A percentile compares a stretch with the other conserved stretches of the same genome.
Conservation (phyloP, 1,140 invertebrate genomes). For the Megalonaias nervosa region DNA sequence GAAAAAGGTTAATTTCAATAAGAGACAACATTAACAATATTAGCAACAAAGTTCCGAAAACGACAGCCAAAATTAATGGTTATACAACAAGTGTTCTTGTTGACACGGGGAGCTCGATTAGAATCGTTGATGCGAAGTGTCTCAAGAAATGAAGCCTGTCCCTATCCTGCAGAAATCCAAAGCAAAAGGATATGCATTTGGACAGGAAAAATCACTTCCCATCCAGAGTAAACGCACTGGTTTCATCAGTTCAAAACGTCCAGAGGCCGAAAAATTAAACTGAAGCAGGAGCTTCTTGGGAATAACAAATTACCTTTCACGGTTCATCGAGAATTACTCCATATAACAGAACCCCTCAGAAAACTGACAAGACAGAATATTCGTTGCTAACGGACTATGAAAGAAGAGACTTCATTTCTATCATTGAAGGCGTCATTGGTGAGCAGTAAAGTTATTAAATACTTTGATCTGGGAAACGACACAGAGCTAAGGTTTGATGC, state of each 20-base stretch:
- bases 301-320: constrained; percentile 38
- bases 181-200: neutral
- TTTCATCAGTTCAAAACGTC: constrained; percentile 44
- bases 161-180: neutral
- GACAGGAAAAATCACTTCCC: neutral
- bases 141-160: neutral
- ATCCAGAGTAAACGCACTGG: neutral
- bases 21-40: neutral
- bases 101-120: neutral
- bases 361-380: too few species aligned
- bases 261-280: constrained; percentile 17
- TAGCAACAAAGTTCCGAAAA: neutral
- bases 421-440: too few species aligned
- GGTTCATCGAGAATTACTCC: constrained; percentile 41
- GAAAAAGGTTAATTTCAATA: constrained; percentile 15
- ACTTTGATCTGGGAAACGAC: neutral
- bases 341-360: constrained; percentile 33
- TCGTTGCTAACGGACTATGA: too few species aligned
- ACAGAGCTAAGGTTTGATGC: constrained; percentile 59
- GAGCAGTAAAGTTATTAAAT: too few species aligned
- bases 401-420: too few species aligned
- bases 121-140: neutral
- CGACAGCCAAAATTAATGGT: neutral
- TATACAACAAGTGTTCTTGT: neutral
- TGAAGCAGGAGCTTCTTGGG: constrained; percentile 42